Evolutionary conservation across 2,888 invertebrate species (phyloP), one percentile per base, ranked within the genome.

Genomic region (Antheraea yamamai): DNA sequence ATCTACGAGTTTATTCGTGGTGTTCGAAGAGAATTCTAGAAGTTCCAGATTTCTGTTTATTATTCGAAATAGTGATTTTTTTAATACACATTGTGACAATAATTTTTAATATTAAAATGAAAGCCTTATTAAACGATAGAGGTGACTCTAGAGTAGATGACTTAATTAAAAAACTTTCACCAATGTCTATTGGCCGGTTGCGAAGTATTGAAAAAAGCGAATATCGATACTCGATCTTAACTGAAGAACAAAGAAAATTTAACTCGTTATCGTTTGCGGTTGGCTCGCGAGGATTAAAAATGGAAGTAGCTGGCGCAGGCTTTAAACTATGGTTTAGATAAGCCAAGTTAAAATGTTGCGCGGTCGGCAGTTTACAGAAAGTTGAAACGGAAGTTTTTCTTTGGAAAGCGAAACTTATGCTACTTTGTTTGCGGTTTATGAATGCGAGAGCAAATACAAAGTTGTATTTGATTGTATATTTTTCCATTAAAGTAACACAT

Each of bases 311-410:
- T 83, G 84, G 81, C 84, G 84, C 84, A 77, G 84, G 87, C 87
- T 89, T 91, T 89, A 90, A 91, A 91, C 87, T 92, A 91, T 87
- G 89, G 89, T 90, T 90, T 90, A 92, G 92, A 92, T 93, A 93
- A 92, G 91, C 89, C 84, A 87, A 89, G 87, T 88, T 89, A 85
- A 85, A 85, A 84, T 88, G 85, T 86, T 83, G 87, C 86, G 83
- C 86, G 83, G 84, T 87, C 84, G 85, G 84, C 85, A 85, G 87
- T 88, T 91, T 88, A 88, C 87, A 85, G 81, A 84, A 89, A 91
- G 84, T 91, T 89, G 14, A 85, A 85, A 87, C 82, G 82, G 84
- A 88, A 89, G 83, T 89, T 89, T 82, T 85, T 83, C 85, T 86
- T 84, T 84, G 84, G 64, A 83, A 86, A 85, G 85, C 83, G 85